Base-by-base conservation (phyloP, 2,113 vertebrate genomes). In the Pardalotus punctatus region DNA sequence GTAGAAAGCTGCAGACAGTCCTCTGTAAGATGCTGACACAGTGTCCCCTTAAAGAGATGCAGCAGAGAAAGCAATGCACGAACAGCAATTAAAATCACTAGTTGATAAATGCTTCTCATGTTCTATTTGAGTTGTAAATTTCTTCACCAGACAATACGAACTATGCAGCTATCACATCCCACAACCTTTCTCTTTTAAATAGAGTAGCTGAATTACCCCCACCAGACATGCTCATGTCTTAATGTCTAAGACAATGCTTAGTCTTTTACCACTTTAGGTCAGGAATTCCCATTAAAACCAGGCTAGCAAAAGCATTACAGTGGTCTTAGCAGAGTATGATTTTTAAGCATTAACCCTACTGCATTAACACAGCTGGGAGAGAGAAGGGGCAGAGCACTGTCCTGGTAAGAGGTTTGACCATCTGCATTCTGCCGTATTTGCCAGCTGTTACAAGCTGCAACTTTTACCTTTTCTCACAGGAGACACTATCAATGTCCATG, bases 401-500 rank as follows among this genome's bases (percentile, higher is more conserved):
- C 40, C 72, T 33, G 10, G 29, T 40, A 38, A 77, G 62, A 43
- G 56, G 27, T 47, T 28, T 43, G 60, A 82, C 24, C 56, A 86
- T 33, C 27, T 79, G 36, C 61, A 53, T 2, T 33, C 45, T 6
- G 9, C 71, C 64, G 11, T 2, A 67, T 50, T 12, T 86, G 33
- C 40, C 2, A 4, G 71, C 61, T 91, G 74, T 27, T 4, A 36
- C 35, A 66, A 53, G 31, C 42, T 92, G 54, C 56, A 38, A 64
- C 54, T 9, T 83, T 97, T 98, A 99, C 99, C 99, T 99, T 98
- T 99, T 99, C 98, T 99, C 99, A 97, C 99, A 99, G 96, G 99
- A 98, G 96, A 99, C 98, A 54, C 99, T 99, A 88, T 99, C 99
- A 27, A 99, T 99, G 93, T 99, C 99, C 99, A 99, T 99, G 98